These are phyloP conservation scores for Sminthurinus aureus DNA, from an alignment of 2,888 invertebrate genomes.

Conservation along the genomic window DNA sequence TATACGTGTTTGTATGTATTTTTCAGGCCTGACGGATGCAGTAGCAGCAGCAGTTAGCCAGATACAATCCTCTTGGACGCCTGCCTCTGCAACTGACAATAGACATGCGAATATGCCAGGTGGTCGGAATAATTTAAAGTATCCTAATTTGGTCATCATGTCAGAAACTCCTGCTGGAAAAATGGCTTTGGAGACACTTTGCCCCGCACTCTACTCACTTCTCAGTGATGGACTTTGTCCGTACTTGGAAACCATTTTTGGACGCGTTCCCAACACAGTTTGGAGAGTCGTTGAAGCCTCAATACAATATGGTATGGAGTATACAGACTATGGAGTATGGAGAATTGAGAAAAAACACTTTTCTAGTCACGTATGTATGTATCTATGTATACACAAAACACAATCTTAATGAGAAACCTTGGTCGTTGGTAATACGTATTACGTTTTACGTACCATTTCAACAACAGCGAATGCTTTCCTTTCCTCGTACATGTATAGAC, in stretches of 20 bases:
- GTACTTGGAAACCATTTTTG: slow-evolving; percentile 82
- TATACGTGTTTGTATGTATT: slow-evolving; percentile 22
- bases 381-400: too few relatives aligned
- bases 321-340: too few relatives aligned
- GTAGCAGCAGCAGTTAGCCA: slow-evolving; percentile 79
- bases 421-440: too few relatives aligned
- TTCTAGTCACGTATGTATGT: background rate
- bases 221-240: slow-evolving; percentile 85
- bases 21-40: slow-evolving; percentile 74
- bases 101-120: slow-evolving; percentile 21
- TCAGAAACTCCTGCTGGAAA: slow-evolving; percentile 71
- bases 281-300: slow-evolving; percentile 91
- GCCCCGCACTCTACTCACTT: slow-evolving; percentile 83
- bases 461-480: too few relatives aligned
- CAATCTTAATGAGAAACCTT: too few relatives aligned
- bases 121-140: slow-evolving; percentile 12
- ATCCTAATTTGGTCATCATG: slow-evolving; percentile 46
- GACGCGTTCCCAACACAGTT: slow-evolving; percentile 83
- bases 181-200: slow-evolving; percentile 77
- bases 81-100: slow-evolving; percentile 28
- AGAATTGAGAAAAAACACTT: too few relatives aligned
- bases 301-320: slow-evolving; percentile 76
- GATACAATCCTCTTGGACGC: slow-evolving; percentile 51
- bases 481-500: too few relatives aligned
- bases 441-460: too few relatives aligned